Percentiles rank a stretch among this genome's conserved stretches.
Conservation (phyloP, 2,888 invertebrate species). For the Yponomeuta malinellus region DNA sequence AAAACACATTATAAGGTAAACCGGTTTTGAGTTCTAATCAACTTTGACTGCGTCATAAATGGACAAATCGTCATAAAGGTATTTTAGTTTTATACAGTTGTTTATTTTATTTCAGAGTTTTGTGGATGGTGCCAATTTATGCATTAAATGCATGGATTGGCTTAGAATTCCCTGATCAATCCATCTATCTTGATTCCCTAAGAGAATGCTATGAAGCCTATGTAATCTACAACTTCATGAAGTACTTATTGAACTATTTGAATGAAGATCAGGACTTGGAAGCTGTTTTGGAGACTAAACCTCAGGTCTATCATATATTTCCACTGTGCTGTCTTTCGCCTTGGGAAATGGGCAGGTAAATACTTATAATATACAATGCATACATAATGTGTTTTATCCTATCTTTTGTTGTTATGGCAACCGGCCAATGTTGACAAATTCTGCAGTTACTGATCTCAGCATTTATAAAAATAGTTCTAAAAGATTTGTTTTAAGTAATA, state of each 20-base stretch:
- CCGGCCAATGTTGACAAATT: background rate
- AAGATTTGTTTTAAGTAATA: too few relatives aligned
- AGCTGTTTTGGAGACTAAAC: slow-evolving; percentile 85
- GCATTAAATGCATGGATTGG: slow-evolving; percentile 96
- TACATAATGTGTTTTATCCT: background rate
- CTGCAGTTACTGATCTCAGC: too few relatives aligned
- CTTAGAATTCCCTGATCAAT: slow-evolving; percentile 87
- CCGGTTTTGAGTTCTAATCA: background rate
- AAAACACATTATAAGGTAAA: slow-evolving; percentile 92
- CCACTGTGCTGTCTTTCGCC: slow-evolving; percentile 94
- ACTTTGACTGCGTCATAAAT: slow-evolving; percentile 16
- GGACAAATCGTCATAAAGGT: too few relatives aligned
- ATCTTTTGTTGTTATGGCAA: background rate
- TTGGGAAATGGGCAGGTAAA: slow-evolving; percentile 93
- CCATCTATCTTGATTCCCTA: slow-evolving; percentile 94
- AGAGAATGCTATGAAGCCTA: slow-evolving; percentile 98
- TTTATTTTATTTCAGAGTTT: slow-evolving; percentile 77
- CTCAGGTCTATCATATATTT: slow-evolving; percentile 92
- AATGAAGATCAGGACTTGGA: slow-evolving; percentile 91
- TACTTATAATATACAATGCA: too few relatives aligned
- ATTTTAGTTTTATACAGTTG: too few relatives aligned
- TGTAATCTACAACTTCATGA: slow-evolving; percentile 98
- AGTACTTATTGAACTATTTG: slow-evolving; percentile 92
- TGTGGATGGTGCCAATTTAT: slow-evolving; percentile 99
- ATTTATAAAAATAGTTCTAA: too few relatives aligned